Conservation (phyloP, 2,888 invertebrate genomes). For the Crepidodera aurea region DNA sequence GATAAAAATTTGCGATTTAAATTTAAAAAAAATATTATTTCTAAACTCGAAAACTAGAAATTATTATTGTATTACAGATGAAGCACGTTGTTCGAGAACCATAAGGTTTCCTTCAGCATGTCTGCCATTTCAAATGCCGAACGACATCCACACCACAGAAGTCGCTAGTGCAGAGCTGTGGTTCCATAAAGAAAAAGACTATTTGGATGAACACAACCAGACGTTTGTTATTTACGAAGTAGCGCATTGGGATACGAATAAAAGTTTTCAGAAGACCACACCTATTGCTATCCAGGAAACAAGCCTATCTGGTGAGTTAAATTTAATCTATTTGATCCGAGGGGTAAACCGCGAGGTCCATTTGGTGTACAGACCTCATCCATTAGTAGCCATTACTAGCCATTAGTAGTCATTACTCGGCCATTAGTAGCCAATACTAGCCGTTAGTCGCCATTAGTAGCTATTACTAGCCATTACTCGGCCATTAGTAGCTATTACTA, state of each 20-base stretch:
- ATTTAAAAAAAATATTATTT: too few species aligned
- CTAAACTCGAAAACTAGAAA: not conserved
- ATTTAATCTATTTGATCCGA: not conserved
- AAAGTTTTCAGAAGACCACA: constrained; percentile 79
- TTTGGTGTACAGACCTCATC: too few species aligned
- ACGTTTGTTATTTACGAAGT: constrained; percentile 78
- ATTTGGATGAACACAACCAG: constrained; percentile 72
- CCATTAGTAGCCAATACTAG: too few species aligned
- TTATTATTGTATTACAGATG: constrained; percentile 57
- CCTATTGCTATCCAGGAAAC: constrained; percentile 82
- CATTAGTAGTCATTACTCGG: too few species aligned
- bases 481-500: too few species aligned
- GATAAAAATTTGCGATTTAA: too few species aligned
- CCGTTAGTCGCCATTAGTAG: too few species aligned
- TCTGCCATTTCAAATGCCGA: constrained; percentile 79
- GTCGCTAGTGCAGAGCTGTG: constrained; percentile 82
- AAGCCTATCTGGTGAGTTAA: constrained; percentile 67
- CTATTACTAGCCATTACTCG: too few species aligned
- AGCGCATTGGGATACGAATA: constrained; percentile 75
- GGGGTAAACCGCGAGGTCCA: too few species aligned
- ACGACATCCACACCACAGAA: constrained; percentile 76
- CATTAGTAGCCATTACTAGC: too few species aligned
- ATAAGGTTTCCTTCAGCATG: constrained; percentile 73
- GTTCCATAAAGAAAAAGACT: constrained; percentile 78
- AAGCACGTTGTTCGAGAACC: constrained; percentile 62